Evolutionary conservation across 2,888 invertebrate species (phyloP).

Genomic region (Drosophila neonasuta): DNA sequence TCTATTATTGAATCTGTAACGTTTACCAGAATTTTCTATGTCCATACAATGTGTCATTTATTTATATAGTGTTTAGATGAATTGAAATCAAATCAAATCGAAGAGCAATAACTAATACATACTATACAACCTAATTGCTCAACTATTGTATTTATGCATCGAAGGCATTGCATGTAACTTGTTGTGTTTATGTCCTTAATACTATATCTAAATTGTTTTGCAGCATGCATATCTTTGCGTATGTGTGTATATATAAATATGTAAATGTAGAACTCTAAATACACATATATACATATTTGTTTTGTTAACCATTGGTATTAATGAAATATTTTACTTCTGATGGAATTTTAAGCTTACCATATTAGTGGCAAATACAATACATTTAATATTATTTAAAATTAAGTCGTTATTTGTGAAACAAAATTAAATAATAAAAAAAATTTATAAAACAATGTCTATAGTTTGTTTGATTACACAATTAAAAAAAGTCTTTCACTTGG

Average conservation of each 20-base stretch:
- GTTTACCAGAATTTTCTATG: constrained; percentile 70
- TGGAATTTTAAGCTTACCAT: constrained; percentile 60
- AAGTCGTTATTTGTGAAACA: constrained; percentile 75
- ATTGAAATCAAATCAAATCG: constrained; percentile 28
- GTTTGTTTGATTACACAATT: constrained; percentile 56
- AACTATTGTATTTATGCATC: constrained; percentile 42
- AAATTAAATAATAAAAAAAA: constrained; percentile 54
- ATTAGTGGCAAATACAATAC: constrained; percentile 52
- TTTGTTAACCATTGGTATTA: constrained; percentile 75
- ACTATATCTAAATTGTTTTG: constrained; percentile 51
- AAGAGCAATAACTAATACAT: constrained; percentile 22
- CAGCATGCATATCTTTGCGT: constrained; percentile 43
- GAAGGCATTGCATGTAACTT: constrained; percentile 38
- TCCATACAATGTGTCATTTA: constrained; percentile 74
- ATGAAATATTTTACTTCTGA: constrained; percentile 59
- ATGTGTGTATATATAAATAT: constrained; percentile 21
- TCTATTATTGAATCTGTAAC: constrained; percentile 55
- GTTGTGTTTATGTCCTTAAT: constrained; percentile 46
- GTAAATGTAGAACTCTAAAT: constrained; percentile 37
- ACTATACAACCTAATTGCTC: constrained; percentile 44
- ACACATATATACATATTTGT: constrained; percentile 57
- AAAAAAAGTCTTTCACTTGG: constrained; percentile 40
- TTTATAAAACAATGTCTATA: constrained; percentile 56
- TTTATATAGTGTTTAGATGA: constrained; percentile 67
- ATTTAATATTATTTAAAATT: constrained; percentile 69